phyloP scores from a whole-genome alignment of 2,797 vertebrate genomes.

The Eurystomus glaucurus region DNA sequence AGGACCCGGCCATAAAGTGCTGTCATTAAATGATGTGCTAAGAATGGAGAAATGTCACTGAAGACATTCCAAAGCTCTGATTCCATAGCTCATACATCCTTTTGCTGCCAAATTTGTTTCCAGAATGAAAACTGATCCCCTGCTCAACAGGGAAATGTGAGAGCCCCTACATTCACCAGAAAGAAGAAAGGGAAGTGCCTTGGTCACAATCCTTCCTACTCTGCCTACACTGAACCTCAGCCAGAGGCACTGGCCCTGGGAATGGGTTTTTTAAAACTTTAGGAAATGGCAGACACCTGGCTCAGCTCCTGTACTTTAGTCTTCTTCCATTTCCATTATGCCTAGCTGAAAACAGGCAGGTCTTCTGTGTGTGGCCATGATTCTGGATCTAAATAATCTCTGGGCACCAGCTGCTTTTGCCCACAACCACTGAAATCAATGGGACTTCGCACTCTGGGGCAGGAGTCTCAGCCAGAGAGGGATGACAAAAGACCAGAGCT shows the following conservation, averaged over 20 bases:
- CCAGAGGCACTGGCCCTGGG: background rate
- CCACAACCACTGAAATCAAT: background rate
- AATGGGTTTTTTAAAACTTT: background rate
- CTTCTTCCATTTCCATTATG: background rate
- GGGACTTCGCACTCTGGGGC: background rate
- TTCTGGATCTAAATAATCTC: background rate
- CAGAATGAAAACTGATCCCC: slow-evolving; percentile 56
- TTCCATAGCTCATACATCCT: slow-evolving; percentile 16
- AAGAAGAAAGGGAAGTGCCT: slow-evolving; percentile 61
- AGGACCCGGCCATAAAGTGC: slow-evolving; percentile 16
- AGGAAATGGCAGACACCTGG: background rate
- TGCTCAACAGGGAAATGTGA: slow-evolving; percentile 39
- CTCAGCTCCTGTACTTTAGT: background rate
- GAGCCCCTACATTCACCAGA: slow-evolving; percentile 39
- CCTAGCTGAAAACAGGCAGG: background rate
- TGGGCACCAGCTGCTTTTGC: background rate
- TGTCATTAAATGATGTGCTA: slow-evolving; percentile 58
- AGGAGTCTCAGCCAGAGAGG: background rate
- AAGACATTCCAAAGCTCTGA: slow-evolving; percentile 56
- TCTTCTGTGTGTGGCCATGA: background rate
- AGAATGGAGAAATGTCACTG: slow-evolving; percentile 66
- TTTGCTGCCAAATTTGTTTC: slow-evolving; percentile 47
- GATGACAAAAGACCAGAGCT: background rate
- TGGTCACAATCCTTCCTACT: slow-evolving; percentile 41
- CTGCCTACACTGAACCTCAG: slow-evolving; percentile 24